Evolutionary conservation across 2,797 vertebrate species (phyloP).

Genomic region (Pitangus sulphuratus): DNA sequence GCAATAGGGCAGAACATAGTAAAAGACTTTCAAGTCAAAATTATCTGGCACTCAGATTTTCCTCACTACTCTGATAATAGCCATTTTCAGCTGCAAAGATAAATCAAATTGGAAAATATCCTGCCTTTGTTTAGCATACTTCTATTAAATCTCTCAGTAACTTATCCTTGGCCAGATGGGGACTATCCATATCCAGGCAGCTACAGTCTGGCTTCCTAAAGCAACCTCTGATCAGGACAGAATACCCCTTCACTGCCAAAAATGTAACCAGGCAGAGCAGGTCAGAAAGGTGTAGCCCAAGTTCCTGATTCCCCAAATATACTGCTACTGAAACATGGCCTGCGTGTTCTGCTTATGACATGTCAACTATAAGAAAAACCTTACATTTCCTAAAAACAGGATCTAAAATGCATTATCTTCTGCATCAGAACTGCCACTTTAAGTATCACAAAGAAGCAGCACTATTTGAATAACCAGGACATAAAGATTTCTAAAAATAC

Average conservation of each 20-base stretch:
- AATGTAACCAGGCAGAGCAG: neutral
- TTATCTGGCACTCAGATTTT: accelerated
- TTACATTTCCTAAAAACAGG: neutral
- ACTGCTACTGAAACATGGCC: neutral
- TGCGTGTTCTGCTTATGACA: neutral
- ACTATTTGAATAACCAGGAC: neutral
- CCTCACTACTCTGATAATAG: accelerated
- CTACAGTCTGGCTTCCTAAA: neutral
- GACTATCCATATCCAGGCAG: neutral
- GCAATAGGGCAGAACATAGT: neutral
- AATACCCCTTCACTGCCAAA: neutral
- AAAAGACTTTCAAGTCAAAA: neutral
- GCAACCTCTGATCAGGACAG: accelerated
- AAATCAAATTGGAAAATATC: neutral
- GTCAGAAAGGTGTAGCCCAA: accelerated
- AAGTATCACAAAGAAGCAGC: neutral
- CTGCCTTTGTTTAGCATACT: neutral
- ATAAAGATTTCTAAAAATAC: neutral
- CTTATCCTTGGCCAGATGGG: accelerated
- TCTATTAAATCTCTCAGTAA: neutral
- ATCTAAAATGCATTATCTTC: neutral
- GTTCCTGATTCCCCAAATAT: neutral
- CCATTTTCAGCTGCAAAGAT: neutral
- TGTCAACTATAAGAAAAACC: neutral
- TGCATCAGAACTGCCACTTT: neutral